Base-by-base conservation (phyloP, 2,113 vertebrate species). In the Microcebus ravelobensis region DNA sequence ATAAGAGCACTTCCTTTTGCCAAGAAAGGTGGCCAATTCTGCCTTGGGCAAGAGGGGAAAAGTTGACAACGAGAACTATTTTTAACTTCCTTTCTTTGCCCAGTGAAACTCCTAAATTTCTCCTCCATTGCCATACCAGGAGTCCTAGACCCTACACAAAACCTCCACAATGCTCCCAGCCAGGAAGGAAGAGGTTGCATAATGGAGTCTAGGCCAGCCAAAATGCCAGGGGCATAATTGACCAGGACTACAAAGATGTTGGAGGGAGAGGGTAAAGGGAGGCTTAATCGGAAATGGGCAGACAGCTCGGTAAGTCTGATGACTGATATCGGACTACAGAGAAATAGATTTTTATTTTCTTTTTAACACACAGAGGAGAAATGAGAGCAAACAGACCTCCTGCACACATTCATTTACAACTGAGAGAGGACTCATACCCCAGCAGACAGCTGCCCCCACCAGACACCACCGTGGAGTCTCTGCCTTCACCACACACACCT, bases 51-150 rank as follows among this genome's bases (percentile, higher is more conserved):
- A 95, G 65, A 39, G 23, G 14, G 91, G 59, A 84, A 85, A 92
- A 96, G 59, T 45, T 92, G 68, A 90, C 63, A 91, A 27, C 39
- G 29, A 74, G 25, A 94, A 80, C 79, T 87, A 87, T 77, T 92
- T 96, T 79, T 87, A 82, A 95, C 6, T 57, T 34, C 34, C 61
- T 86, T 89, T 80, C 95, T 92, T 77, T 73, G 80, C 25, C 42
- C 79, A 91, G 21, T 83, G 87, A 91, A 90, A 96, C 91, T 74
- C 79, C 74, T 83, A 89, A 91, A 67, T 76, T 71, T 93, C 55
- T 76, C 36, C 34, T 39, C n/a, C 18, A n/a, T 4, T 90, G 34
- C 88, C 36, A 80, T 5, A 59, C 13, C 25, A 91, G 61, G n/a
- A 68, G 14, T 79, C 55, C 42, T 87, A 74, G 61, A 80, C 6